Conservation (phyloP, 2,113 vertebrate species). For the Maylandia zebra region DNA sequence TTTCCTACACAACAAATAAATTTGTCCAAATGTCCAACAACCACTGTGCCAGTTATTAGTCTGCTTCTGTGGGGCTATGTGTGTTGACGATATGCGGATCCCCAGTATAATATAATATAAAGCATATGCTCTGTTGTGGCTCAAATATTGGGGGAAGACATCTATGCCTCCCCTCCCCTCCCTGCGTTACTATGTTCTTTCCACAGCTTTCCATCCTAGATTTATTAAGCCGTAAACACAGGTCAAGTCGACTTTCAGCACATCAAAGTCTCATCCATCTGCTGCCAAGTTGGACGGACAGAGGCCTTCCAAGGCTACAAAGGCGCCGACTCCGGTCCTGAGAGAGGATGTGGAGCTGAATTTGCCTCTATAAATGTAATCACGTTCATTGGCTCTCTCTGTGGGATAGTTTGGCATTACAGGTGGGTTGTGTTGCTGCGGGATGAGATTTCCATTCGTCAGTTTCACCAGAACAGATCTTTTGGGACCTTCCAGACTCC, state of each 20-base stretch:
- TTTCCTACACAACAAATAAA: slow-evolving; percentile 6
- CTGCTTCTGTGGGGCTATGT: background rate
- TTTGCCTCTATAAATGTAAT: slow-evolving; percentile 49
- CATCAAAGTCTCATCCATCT: slow-evolving; percentile 17
- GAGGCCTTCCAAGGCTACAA: slow-evolving; percentile 12
- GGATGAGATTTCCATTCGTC: slow-evolving; percentile 49
- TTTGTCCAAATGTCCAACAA: background rate
- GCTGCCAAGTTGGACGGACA: slow-evolving; percentile 43
- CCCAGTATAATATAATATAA: background rate
- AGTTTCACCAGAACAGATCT: slow-evolving; percentile 25
- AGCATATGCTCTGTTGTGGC: slow-evolving; percentile 7
- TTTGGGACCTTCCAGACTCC: slow-evolving; percentile 21
- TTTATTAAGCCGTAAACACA: slow-evolving; percentile 59
- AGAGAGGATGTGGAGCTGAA: slow-evolving; percentile 32
- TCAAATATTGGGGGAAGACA: background rate
- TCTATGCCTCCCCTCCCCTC: background rate
- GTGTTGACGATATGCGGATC: background rate
- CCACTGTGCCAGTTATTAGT: background rate
- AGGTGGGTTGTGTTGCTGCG: slow-evolving; percentile 4
- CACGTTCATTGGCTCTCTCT: slow-evolving; percentile 19
- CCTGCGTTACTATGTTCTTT: slow-evolving; percentile 15
- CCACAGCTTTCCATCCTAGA: slow-evolving; percentile 36
- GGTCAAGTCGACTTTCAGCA: slow-evolving; percentile 43
- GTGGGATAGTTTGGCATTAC: slow-evolving; percentile 22
- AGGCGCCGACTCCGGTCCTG: slow-evolving; percentile 12